Conservation (phyloP, 2,797 vertebrate genomes). For the Helicolenus hilgendorfi region DNA sequence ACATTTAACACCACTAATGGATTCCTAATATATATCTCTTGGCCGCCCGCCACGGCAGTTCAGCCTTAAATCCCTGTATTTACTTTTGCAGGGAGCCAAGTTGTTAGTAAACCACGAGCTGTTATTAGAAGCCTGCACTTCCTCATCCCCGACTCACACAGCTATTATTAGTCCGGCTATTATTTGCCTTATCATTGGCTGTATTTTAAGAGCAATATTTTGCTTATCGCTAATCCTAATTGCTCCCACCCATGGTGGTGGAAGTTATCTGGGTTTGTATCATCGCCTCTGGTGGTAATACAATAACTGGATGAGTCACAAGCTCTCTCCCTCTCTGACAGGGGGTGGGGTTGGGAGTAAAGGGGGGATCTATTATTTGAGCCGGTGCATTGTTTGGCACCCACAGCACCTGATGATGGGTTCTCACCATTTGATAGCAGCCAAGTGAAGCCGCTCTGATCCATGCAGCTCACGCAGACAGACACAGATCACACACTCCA, state of each 20-base stretch:
- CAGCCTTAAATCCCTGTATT: constrained; percentile 76
- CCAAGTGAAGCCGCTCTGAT: constrained; percentile 33
- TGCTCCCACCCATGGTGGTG: constrained; percentile 68
- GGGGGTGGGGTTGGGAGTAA: constrained; percentile 17
- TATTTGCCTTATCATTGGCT: constrained; percentile 80
- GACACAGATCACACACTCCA: constrained; percentile 20
- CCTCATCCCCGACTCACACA: constrained; percentile 59
- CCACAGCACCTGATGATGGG: constrained; percentile 50
- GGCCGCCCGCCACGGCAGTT: constrained; percentile 58
- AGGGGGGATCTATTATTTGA: constrained; percentile 68
- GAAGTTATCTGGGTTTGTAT: constrained; percentile 69
- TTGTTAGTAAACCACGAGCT: constrained; percentile 80
- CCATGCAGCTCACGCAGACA: constrained; percentile 15
- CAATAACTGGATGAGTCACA: constrained; percentile 80
- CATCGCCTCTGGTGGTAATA: constrained; percentile 73
- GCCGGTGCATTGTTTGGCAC: constrained; percentile 69
- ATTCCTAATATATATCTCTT: constrained; percentile 77
- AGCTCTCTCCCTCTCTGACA: constrained; percentile 32
- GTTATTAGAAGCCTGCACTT: constrained; percentile 83
- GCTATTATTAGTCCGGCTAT: constrained; percentile 84
- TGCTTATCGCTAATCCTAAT: constrained; percentile 78
- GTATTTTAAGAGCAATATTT: constrained; percentile 82
- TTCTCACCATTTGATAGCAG: constrained; percentile 69
- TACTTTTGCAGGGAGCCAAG: constrained; percentile 73
- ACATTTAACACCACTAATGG: constrained; percentile 80